Evolutionary conservation across 2,113 vertebrate species (phyloP).

Genomic region (Chionomys nivalis): DNA sequence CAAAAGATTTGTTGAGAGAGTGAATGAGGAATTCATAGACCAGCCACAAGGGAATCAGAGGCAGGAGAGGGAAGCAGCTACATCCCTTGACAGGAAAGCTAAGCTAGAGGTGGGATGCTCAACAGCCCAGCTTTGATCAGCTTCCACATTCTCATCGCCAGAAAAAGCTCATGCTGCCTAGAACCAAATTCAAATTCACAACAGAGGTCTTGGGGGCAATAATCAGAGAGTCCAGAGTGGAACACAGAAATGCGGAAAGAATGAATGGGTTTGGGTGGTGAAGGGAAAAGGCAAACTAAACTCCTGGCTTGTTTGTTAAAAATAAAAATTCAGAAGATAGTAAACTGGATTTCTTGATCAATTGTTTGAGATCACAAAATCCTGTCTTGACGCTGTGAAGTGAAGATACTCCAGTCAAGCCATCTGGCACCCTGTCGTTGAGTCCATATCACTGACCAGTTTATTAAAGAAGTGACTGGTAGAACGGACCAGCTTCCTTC

Average conservation of each 20-base stretch:
- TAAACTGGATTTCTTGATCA: not conserved
- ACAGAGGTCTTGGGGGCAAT: not conserved
- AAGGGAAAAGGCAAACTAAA: not conserved
- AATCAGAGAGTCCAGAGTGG: not conserved
- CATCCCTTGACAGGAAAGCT: not conserved
- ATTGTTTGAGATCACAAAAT: not conserved
- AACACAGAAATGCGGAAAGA: not conserved
- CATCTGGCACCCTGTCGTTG: too few relatives aligned
- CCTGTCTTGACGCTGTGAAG: not conserved
- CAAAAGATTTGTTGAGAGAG: not conserved
- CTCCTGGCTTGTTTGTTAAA: not conserved
- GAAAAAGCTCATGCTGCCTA: not conserved
- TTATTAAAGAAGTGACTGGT: not conserved
- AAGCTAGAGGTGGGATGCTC: accelerated
- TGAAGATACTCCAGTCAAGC: not conserved
- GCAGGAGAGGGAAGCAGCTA: not conserved
- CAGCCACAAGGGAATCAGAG: not conserved
- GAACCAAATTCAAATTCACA: not conserved
- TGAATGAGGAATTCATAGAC: not conserved
- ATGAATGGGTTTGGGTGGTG: accelerated
- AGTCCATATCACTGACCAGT: not conserved
- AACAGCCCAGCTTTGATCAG: not conserved
- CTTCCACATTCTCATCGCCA: not conserved
- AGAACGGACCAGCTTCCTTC: not conserved
- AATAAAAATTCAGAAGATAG: not conserved